These are phyloP conservation scores for Coptodon bakossiorum DNA, from an alignment of 2,113 vertebrate genomes.

Conservation along the genomic window DNA sequence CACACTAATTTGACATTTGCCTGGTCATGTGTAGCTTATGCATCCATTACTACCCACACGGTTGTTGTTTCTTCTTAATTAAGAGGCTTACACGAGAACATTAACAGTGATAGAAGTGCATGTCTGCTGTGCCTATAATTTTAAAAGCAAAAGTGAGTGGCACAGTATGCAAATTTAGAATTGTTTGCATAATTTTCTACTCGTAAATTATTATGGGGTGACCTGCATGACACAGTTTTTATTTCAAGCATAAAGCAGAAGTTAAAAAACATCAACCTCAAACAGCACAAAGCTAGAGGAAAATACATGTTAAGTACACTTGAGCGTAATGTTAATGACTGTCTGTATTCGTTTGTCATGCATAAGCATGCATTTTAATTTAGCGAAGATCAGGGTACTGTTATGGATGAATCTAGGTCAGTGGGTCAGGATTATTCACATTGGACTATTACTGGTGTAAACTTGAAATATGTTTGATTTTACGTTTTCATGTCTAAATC, in stretches of 20 bases:
- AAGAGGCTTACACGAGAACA: background rate
- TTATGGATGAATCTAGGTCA: background rate
- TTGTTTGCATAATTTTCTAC: background rate
- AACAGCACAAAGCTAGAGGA: background rate
- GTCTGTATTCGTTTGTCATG: background rate
- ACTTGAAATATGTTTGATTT: background rate
- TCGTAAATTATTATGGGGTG: background rate
- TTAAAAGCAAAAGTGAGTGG: background rate
- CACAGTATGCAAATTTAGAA: fast-evolving
- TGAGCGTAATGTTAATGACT: background rate
- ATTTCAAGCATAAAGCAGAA: background rate
- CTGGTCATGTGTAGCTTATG: background rate
- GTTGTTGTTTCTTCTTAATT: background rate
- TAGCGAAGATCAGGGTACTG: background rate
- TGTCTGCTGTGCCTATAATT: background rate
- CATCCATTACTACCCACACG: background rate
- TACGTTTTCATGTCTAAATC: background rate
- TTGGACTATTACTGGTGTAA: background rate
- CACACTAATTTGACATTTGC: background rate
- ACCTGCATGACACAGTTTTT: background rate
- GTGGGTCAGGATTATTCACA: background rate
- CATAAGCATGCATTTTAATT: background rate
- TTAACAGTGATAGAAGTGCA: background rate
- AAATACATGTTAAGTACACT: background rate
- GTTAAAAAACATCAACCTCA: background rate